A percentile compares a stretch with the other conserved stretches of the same genome.
phyloP scores from a whole-genome alignment of 1,140 invertebrate species.

The Drosophila kohkoa region DNA sequence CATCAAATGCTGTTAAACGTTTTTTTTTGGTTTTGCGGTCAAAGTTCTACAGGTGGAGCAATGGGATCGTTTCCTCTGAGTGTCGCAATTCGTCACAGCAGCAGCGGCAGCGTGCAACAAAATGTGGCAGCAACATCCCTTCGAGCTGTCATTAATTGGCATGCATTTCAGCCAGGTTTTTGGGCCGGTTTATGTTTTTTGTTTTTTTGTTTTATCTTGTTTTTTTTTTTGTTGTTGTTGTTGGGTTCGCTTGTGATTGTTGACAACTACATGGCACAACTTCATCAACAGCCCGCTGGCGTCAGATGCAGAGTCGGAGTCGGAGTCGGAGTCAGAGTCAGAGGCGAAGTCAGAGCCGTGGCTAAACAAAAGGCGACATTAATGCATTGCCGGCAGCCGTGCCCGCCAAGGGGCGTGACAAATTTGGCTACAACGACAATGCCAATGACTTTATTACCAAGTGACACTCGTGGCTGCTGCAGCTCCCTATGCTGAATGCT shows the following conservation, averaged over 20 bases:
- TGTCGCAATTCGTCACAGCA: conserved; percentile 67
- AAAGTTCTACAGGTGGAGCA: conserved; percentile 65
- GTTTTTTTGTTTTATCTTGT: too few species aligned
- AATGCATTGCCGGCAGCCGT: conserved; percentile 76
- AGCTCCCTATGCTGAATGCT: conserved; percentile 4
- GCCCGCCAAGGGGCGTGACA: conserved; percentile 80
- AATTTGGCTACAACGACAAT: conserved; percentile 69
- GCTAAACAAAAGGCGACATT: conserved; percentile 78
- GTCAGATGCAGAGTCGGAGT: background rate
- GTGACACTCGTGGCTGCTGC: conserved; percentile 50
- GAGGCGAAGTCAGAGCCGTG: conserved; percentile 17
- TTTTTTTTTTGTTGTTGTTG: background rate
- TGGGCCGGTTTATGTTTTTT: background rate
- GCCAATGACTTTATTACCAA: conserved; percentile 79
- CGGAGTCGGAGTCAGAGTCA: background rate
- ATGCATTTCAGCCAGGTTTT: conserved; percentile 56
- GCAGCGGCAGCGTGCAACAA: conserved; percentile 42
- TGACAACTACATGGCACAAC: conserved; percentile 78
- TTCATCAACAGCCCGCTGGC: conserved; percentile 61
- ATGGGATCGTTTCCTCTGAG: background rate
- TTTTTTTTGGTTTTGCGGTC: conserved; percentile 68
- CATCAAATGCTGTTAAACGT: conserved; percentile 29
- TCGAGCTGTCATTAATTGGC: conserved; percentile 69
- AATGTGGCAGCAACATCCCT: conserved; percentile 38
- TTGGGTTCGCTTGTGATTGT: conserved; percentile 36